Percentiles rank a stretch among this genome's conserved stretches.
These are phyloP conservation scores for Arenaria interpres DNA, from an alignment of 2,113 vertebrate genomes.

Conservation along the genomic window DNA sequence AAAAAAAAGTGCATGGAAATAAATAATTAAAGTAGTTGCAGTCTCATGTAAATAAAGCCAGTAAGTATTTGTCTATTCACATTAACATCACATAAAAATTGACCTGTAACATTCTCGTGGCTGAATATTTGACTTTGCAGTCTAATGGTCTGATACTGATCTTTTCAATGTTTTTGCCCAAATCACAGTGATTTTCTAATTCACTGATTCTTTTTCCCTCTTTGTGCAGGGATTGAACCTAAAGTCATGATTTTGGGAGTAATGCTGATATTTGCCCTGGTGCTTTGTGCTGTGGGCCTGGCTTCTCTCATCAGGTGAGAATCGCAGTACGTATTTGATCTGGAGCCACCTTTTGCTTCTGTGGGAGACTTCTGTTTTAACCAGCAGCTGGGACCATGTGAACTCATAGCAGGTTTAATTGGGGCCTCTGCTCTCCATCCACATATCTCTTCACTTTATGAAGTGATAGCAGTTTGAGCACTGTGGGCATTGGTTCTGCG, in stretches of 20 bases:
- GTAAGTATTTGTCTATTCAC: neutral
- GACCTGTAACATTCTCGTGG: neutral
- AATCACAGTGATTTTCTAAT: neutral
- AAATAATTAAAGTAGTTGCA: neutral
- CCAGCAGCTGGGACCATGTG: neutral
- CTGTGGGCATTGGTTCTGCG: neutral
- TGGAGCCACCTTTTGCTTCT: neutral
- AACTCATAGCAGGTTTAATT: neutral
- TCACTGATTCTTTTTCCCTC: neutral
- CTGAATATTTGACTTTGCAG: neutral
- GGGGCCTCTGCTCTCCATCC: neutral
- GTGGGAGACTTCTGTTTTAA: neutral
- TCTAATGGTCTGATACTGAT: neutral
- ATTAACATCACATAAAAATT: neutral
- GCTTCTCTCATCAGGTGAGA: conserved; percentile 83
- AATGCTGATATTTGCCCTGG: conserved; percentile 71
- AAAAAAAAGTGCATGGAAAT: neutral
- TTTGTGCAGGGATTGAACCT: conserved; percentile 78
- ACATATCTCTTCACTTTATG: neutral
- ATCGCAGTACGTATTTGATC: accelerated
- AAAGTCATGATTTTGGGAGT: conserved; percentile 75
- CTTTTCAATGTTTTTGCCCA: neutral
- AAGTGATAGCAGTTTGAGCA: neutral
- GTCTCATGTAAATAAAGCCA: neutral
- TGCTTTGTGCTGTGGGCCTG: conserved; percentile 73